Conservation (phyloP, 2,888 invertebrate species). For the Agrochola litura region DNA sequence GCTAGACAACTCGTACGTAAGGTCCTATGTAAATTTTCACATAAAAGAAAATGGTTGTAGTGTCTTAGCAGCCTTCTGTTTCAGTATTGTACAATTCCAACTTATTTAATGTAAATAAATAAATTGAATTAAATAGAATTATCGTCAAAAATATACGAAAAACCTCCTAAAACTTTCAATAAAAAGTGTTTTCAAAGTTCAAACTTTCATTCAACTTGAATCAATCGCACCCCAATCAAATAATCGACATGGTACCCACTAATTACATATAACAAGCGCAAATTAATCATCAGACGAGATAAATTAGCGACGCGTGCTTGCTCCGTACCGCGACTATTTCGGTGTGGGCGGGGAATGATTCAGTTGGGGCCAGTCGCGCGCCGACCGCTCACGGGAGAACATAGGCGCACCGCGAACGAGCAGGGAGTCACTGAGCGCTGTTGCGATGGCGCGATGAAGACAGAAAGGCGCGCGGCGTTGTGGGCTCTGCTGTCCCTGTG, state of each 20-base stretch:
- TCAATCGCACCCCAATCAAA: slow-evolving; percentile 66
- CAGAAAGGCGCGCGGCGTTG: slow-evolving; percentile 88
- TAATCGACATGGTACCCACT: slow-evolving; percentile 75
- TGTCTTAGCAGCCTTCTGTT: not conserved
- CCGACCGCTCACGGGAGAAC: slow-evolving; percentile 84
- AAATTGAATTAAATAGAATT: not conserved
- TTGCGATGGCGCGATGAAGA: slow-evolving; percentile 89
- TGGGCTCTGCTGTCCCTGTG: slow-evolving; percentile 86
- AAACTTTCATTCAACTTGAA: slow-evolving; percentile 55
- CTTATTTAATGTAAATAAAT: not conserved
- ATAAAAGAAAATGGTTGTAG: not conserved
- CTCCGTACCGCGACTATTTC: slow-evolving; percentile 82
- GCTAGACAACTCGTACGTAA: slow-evolving; percentile 49
- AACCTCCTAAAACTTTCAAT: not conserved
- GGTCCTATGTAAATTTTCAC: slow-evolving; percentile 24
- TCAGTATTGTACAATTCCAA: not conserved
- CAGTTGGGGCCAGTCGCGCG: slow-evolving; percentile 85
- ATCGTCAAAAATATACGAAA: not conserved
- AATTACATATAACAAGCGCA: slow-evolving; percentile 83
- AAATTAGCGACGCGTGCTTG: slow-evolving; percentile 81
- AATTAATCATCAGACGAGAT: slow-evolving; percentile 85
- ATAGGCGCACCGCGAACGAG: slow-evolving; percentile 69
- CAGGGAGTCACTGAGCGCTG: slow-evolving; percentile 77
- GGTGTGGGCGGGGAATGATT: slow-evolving; percentile 82
- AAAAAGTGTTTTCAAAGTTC: slow-evolving; percentile 16